These are phyloP conservation scores for Microplitis mediator DNA, from an alignment of 1,140 invertebrate genomes.

Conservation along the genomic window DNA sequence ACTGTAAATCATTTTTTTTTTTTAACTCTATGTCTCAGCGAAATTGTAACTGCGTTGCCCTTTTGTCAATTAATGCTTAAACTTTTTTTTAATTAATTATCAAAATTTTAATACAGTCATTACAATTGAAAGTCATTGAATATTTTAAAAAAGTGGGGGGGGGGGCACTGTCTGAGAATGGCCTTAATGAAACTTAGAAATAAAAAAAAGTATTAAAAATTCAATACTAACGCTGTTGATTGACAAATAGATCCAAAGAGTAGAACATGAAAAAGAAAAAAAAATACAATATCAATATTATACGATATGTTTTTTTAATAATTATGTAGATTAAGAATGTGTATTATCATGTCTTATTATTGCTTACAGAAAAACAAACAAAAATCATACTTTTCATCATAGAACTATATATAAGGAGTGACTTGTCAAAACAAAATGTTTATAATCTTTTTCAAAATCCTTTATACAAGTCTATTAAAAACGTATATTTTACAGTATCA, in stretches of 20 bases:
- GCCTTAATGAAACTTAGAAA: not conserved
- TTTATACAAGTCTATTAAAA: not conserved
- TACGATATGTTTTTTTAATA: not conserved
- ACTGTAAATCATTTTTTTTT: no score
- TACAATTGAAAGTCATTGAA: no score
- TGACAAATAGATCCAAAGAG: not conserved
- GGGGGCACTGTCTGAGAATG: no score
- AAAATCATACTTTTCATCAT: not conserved
- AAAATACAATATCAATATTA: not conserved
- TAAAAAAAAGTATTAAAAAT: not conserved
- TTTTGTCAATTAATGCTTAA: no score
- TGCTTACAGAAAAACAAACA: not conserved
- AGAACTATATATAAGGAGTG: not conserved
- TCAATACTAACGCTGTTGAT: conserved; percentile 10
- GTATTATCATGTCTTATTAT: not conserved
- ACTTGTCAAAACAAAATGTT: not conserved
- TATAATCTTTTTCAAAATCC: not conserved
- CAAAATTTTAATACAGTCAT: no score
- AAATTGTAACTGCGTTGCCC: no score
- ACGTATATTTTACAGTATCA: not conserved
- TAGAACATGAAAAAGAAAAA: conserved; percentile 23
- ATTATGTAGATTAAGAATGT: not conserved
- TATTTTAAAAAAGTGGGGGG: no score
- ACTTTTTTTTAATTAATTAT: no score
- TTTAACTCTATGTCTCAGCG: no score